phyloP scores from a whole-genome alignment of 2,888 invertebrate genomes.

The Campoletis raptor region DNA sequence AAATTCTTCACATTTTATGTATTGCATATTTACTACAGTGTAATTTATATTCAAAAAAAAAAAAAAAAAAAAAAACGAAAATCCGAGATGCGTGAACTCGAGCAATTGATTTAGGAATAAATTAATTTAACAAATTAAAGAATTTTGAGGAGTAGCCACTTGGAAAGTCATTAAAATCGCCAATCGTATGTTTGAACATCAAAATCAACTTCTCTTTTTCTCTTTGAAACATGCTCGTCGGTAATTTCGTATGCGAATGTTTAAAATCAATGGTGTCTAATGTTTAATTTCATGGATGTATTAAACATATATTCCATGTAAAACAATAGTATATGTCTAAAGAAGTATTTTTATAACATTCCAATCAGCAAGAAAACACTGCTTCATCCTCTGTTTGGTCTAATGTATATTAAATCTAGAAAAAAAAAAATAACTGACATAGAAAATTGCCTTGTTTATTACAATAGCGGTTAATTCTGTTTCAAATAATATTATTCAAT shows the following conservation, averaged over 20 bases:
- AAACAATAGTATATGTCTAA: not conserved
- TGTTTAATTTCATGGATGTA: not conserved
- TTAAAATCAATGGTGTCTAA: not conserved
- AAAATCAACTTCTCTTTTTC: not conserved
- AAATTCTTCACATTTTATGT: conserved; percentile 9
- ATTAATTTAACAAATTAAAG: conserved; percentile 14
- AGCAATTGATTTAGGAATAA: conserved; percentile 13
- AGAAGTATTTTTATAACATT: conserved; percentile 30
- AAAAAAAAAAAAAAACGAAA: conserved; percentile 11
- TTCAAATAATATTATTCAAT: not conserved
- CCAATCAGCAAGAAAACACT: conserved; percentile 17
- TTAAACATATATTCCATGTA: not conserved
- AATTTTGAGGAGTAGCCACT: not conserved
- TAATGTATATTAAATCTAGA: conserved; percentile 24
- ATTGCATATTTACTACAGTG: conserved; percentile 6
- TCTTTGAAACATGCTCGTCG: not conserved
- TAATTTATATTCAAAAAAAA: conserved; percentile 4
- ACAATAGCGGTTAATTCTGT: conserved; percentile 3
- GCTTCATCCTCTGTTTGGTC: conserved; percentile 27
- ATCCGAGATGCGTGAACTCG: not conserved
- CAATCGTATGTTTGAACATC: not conserved
- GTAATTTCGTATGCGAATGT: not conserved
- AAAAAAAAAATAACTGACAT: conserved; percentile 22
- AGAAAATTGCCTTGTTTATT: conserved; percentile 29
- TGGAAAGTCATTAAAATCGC: conserved; percentile 17